These are phyloP conservation scores for Cinclus cinclus DNA, from an alignment of 2,113 vertebrate species.

Conservation along the genomic window DNA sequence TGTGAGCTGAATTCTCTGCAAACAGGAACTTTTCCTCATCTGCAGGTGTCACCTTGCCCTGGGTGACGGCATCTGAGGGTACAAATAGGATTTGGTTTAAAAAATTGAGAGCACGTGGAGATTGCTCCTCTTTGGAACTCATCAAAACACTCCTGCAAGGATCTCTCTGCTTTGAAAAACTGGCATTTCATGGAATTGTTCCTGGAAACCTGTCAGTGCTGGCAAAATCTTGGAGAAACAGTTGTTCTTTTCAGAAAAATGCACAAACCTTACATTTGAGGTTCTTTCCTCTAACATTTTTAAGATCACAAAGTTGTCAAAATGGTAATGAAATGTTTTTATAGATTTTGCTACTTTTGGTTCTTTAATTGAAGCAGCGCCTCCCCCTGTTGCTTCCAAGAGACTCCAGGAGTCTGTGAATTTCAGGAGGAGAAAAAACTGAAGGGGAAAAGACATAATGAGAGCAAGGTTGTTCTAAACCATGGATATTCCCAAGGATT, in stretches of 20 bases:
- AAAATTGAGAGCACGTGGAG: neutral
- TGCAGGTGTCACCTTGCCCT: neutral
- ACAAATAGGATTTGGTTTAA: neutral
- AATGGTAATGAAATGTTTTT: neutral
- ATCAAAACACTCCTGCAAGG: neutral
- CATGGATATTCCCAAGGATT: rapidly evolving
- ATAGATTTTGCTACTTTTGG: neutral
- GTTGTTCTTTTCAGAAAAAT: neutral
- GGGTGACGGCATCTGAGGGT: neutral
- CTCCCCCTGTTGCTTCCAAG: neutral
- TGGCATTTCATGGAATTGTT: neutral
- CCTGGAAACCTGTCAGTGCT: neutral
- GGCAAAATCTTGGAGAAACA: neutral
- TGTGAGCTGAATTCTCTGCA: neutral
- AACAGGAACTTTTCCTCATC: neutral
- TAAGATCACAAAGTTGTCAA: neutral
- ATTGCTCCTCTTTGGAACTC: neutral
- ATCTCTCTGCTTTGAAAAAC: neutral
- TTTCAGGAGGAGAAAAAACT: neutral
- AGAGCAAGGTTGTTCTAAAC: neutral
- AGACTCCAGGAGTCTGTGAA: rapidly evolving
- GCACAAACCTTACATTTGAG: no score
- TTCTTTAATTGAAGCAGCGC: neutral
- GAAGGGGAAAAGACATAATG: rapidly evolving
- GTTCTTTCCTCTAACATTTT: neutral